Conservation (phyloP, 2,113 vertebrate species). For the Pyrgilauda ruficollis region DNA sequence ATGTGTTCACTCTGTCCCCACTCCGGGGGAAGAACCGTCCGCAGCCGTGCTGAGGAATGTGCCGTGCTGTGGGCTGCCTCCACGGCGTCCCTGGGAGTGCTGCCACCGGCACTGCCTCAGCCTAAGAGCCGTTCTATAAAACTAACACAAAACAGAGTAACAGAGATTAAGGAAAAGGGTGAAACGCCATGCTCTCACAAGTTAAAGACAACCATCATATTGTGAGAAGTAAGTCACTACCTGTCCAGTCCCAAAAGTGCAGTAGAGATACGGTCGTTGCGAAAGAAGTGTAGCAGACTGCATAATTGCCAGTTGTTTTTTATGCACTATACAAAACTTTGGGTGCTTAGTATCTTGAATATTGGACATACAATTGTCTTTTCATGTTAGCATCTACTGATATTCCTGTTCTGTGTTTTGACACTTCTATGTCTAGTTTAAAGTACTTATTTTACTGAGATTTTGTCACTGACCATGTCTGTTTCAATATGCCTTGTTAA, state of each 20-base stretch:
- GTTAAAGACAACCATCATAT: background rate
- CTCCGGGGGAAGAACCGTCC: fast-evolving
- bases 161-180: background rate
- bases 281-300: background rate
- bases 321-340: background rate
- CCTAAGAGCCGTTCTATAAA: fast-evolving
- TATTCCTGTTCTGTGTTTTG: background rate
- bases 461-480: background rate
- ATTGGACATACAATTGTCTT: background rate
- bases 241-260: background rate
- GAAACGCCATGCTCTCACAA: background rate
- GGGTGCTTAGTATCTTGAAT: background rate
- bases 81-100: fast-evolving
- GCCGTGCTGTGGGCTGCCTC: fast-evolving
- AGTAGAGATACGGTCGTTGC: fast-evolving
- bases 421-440: background rate
- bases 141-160: background rate
- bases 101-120: fast-evolving
- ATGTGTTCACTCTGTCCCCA: fast-evolving
- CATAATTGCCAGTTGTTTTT: background rate
- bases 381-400: background rate
- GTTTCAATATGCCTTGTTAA: background rate
- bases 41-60: fast-evolving
- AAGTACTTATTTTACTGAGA: background rate
- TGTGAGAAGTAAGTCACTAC: background rate